Evolutionary conservation across 2,113 vertebrate species (phyloP), one percentile per base, ranked within the genome.

Genomic region (Candoia aspera): DNA sequence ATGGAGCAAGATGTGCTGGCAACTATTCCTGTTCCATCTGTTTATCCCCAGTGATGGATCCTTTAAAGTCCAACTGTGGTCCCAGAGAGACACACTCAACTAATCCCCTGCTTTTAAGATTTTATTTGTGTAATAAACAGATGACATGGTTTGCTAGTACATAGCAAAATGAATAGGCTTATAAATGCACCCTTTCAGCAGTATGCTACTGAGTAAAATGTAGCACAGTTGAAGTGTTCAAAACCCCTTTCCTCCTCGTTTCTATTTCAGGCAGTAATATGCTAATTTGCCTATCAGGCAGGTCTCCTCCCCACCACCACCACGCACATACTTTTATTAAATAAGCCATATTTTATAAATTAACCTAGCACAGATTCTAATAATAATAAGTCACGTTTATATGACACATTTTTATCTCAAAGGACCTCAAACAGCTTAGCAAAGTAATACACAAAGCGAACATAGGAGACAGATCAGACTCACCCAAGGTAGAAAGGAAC

Each of bases 91-190:
- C 89, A 83, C 90, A 90, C 94, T 94, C 94, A 42, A 93, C 94
- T 95, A 95, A 95, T 96, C 93, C 92, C 95, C 92, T 21, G 88
- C 92, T 92, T 94, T 95, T 94, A 94, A 92, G 92, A 93, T 96
- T 96, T 97, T 96, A 96, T 96, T 95, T 96, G 95, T 79, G 93
- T 95, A 94, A 87, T 96, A 95, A 96, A 90, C 94, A 92, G 95
- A 95, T 96, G 96, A 95, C 94, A 94, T 96, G 93, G 92, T 84
- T 95, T 95, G 93, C 59, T 24, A 96, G 93, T 94, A 93, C 90
- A 92, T 94, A 96, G 93, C 87, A 88, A 94, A 96, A 88, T 90
- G 93, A 95, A 97, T 94, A 93, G 94, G 93, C 95, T 97, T 97
- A 94, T 93, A 96, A 96, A 96, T 94, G 95, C 95, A 96, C 95